phyloP scores from a whole-genome alignment of 2,113 vertebrate genomes.

The Pangasianodon gigas region DNA sequence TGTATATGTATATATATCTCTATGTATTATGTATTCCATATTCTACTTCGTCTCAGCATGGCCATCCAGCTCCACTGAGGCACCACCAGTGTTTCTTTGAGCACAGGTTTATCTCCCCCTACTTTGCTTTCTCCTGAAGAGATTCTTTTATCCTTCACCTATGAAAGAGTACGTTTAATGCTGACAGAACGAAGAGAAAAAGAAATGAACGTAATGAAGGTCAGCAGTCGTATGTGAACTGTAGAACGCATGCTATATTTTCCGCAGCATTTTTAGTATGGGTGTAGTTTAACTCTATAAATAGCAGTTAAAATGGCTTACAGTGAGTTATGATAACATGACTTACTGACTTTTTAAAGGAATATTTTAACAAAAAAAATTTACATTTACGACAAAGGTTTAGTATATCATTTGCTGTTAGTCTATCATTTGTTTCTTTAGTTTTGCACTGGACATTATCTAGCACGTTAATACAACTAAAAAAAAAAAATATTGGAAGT shows the following conservation, averaged over 20 bases:
- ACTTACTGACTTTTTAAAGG: slow-evolving; percentile 7
- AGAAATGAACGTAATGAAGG: slow-evolving; percentile 1
- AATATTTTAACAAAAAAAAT: slow-evolving; percentile 7
- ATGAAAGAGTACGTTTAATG: background rate
- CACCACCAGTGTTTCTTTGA: slow-evolving; percentile 49
- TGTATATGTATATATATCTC: slow-evolving; percentile 44
- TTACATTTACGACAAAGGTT: background rate
- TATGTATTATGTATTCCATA: slow-evolving; percentile 45
- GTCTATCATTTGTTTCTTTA: background rate
- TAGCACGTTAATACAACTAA: background rate
- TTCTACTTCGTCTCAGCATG: slow-evolving; percentile 41
- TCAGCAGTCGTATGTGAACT: slow-evolving; percentile 5
- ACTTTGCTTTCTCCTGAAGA: slow-evolving; percentile 8
- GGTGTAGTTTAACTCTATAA: background rate
- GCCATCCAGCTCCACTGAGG: slow-evolving; percentile 44
- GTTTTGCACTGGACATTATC: background rate
- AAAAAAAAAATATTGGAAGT: background rate
- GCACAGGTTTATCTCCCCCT: slow-evolving; percentile 6
- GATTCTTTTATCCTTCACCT: slow-evolving; percentile 10
- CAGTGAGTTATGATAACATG: background rate
- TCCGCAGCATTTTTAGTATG: background rate
- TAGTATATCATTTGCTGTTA: background rate
- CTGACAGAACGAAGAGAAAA: slow-evolving; percentile 6
- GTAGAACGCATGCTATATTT: slow-evolving; percentile 5
- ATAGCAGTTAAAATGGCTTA: background rate